Evolutionary conservation across 2,113 vertebrate genomes (phyloP).

Genomic region (Pyxicephalus adspersus): DNA sequence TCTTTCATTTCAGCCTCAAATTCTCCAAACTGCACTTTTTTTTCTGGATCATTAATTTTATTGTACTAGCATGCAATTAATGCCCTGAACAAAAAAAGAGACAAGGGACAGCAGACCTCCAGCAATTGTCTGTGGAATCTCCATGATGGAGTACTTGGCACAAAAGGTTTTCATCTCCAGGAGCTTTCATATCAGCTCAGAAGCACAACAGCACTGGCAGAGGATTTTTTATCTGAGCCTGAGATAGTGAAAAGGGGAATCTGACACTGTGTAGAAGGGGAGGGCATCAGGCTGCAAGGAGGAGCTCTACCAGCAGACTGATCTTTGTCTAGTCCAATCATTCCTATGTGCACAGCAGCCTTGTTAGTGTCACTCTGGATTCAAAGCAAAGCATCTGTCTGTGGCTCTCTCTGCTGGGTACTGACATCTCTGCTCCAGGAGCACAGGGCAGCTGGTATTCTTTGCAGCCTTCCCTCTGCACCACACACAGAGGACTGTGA

Average conservation of each 20-base stretch:
- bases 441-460: slow-evolving; percentile 19
- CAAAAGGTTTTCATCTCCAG: not conserved
- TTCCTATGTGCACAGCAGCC: slow-evolving; percentile 28
- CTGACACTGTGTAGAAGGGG: slow-evolving; percentile 33
- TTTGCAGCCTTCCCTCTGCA: not conserved
- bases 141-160: too few species aligned
- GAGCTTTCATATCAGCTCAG: not conserved
- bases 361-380: slow-evolving; percentile 50
- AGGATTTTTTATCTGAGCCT: slow-evolving; percentile 14
- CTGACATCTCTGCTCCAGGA: slow-evolving; percentile 39
- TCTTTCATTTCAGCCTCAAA: too few species aligned
- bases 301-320: slow-evolving; percentile 8
- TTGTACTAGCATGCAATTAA: too few species aligned
- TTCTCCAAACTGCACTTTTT: too few species aligned
- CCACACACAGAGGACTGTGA: not conserved
- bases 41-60: too few species aligned
- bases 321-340: slow-evolving; percentile 54
- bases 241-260: slow-evolving; percentile 27
- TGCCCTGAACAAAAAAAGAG: too few species aligned
- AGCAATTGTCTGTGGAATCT: too few species aligned
- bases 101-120: too few species aligned
- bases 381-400: slow-evolving; percentile 42
- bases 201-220: not conserved
- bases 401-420: slow-evolving; percentile 15
- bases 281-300: slow-evolving; percentile 24